Evolutionary conservation across 2,113 vertebrate species (phyloP), one percentile per base, ranked within the genome.

Genomic region (Chlamydotis undulata): DNA sequence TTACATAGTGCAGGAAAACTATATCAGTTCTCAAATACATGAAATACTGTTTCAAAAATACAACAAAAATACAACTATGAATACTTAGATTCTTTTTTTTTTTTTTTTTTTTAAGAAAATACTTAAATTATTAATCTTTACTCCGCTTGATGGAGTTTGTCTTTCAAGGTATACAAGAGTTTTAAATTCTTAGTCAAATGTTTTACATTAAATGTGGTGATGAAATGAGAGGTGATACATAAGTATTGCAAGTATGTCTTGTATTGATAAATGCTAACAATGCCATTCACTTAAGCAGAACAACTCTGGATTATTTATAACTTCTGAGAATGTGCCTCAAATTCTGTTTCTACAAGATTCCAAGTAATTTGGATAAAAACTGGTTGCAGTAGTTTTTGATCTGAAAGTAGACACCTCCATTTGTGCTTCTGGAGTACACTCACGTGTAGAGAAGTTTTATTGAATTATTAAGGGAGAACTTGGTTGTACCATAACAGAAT

Each of bases 401-500:
- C 37, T 90, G 59, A 56, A 92, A 87, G 50, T 26, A 77, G 68
- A 22, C 8, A 29, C 89, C 35, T 90, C 47, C 31, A 18, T 93
- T 88, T 91, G 33, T 87, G 64, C 52, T 92, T 87, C 68, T 80
- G 41, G 39, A 74, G 28, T 50, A 83, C 4, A 6, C 6, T 86
- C 31, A n/a, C 0, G 0, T 33, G 28, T 74, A 28, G 52, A 59
- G 47, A 53, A 65, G 43, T 65, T 90, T 76, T 76, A 4, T 52
- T 88, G 45, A 83, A 88, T 88, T 94, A 64, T 73, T 93, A 82
- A 82, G 70, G 52, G 75, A 53, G 68, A 90, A 85, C 52, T 88
- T 85, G 12, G 31, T 86, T 86, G 52, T 69, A 55, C 71, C 8
- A 0, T 83, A 83, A 47, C 76, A 83, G 43, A 94, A 90, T 75